phyloP scores from a whole-genome alignment of 2,113 vertebrate genomes.

The Probosciger aterrimus region DNA sequence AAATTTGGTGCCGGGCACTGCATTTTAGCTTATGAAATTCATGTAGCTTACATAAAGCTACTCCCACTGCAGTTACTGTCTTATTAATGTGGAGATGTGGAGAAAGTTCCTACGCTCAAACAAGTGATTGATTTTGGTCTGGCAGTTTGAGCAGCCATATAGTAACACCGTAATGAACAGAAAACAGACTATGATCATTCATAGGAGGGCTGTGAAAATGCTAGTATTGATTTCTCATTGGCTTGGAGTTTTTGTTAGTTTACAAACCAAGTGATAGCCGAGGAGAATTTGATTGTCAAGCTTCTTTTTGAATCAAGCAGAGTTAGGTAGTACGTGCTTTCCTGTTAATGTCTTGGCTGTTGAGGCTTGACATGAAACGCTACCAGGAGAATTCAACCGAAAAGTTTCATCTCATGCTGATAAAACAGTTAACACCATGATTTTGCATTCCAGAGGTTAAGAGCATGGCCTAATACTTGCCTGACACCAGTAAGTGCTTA shows the following conservation, averaged over 20 bases:
- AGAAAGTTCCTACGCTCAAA: not conserved
- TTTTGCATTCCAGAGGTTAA: not conserved
- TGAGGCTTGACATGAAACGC: not conserved
- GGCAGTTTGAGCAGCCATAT: not conserved
- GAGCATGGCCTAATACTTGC: not conserved
- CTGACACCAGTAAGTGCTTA: not conserved
- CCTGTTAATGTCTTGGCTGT: not conserved
- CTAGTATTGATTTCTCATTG: not conserved
- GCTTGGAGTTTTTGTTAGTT: not conserved
- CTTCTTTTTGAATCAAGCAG: not conserved
- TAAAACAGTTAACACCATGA: not conserved
- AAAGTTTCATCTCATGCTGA: not conserved
- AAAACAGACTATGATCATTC: not conserved
- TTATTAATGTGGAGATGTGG: not conserved
- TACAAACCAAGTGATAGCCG: not conserved
- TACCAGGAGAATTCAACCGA: not conserved
- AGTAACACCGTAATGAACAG: not conserved
- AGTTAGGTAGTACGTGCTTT: not conserved
- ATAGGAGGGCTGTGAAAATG: slow-evolving; percentile 2
- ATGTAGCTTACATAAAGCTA: not conserved
- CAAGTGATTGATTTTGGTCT: not conserved
- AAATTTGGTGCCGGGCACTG: not conserved
- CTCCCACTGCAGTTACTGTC: not conserved
- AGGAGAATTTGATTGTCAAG: not conserved
- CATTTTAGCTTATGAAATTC: not conserved